Evolutionary conservation across 35 echinoderm and acorn worm species (phyloP).

Genomic region (Antedon bifida): DNA sequence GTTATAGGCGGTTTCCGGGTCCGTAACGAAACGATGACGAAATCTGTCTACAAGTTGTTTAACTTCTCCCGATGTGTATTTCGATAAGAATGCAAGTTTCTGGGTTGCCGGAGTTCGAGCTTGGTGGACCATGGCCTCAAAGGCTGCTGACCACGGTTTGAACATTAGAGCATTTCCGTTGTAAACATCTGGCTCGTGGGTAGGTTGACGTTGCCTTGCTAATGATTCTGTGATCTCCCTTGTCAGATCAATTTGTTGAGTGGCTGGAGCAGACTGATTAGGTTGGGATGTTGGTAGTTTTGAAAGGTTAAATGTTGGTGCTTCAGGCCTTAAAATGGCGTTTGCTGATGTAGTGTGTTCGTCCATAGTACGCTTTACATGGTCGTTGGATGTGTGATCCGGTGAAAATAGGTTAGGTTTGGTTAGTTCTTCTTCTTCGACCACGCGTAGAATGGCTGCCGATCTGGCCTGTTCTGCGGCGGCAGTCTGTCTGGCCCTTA

Average conservation of each 20-base stretch:
- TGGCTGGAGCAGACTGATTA: neutral
- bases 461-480: neutral
- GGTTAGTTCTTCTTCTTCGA: neutral
- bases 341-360: neutral
- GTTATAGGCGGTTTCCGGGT: slow-evolving; percentile 1
- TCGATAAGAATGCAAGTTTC: slow-evolving; percentile 8
- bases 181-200: slow-evolving; percentile 13
- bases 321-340: neutral
- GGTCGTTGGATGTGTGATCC: neutral
- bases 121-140: slow-evolving; percentile 15
- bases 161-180: slow-evolving; percentile 19
- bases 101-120: neutral
- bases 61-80: slow-evolving; percentile 16
- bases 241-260: neutral
- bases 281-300: no score
- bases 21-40: neutral
- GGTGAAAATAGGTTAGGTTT: neutral
- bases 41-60: slow-evolving; percentile 12
- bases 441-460: neutral
- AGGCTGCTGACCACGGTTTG: slow-evolving; percentile 19
- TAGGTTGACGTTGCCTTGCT: slow-evolving; percentile 9
- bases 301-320: neutral
- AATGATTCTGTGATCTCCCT: slow-evolving; percentile 1
- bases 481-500: neutral
- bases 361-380: neutral